Evolutionary conservation across 2,888 invertebrate species (phyloP).

Genomic region (Chloroclysta siterata): DNA sequence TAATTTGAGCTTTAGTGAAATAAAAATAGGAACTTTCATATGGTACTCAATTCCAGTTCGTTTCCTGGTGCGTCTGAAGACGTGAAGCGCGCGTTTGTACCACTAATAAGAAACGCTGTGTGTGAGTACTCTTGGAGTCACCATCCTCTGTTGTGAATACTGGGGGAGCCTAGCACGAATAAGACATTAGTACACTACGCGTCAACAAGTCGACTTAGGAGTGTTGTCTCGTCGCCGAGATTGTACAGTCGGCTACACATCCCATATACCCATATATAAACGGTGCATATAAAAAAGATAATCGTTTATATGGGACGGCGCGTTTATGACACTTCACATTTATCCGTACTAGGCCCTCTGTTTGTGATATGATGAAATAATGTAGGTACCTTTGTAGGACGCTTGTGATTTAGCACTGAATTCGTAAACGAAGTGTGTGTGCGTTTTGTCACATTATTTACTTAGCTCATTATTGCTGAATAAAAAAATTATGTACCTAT

Average conservation of each 20-base stretch:
- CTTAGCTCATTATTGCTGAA: slow-evolving; percentile 17
- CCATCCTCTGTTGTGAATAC: background rate
- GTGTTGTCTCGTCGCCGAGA: too few relatives aligned
- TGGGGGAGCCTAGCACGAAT: background rate
- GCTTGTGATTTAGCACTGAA: slow-evolving; percentile 62
- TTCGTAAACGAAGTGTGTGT: slow-evolving; percentile 51
- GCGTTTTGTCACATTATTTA: slow-evolving; percentile 63
- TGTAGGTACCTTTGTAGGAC: slow-evolving; percentile 4
- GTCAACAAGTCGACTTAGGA: background rate
- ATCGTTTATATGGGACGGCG: too few relatives aligned
- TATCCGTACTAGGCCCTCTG: too few relatives aligned
- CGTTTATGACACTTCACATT: too few relatives aligned
- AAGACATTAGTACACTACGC: background rate
- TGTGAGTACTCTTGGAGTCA: background rate
- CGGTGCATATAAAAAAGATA: too few relatives aligned
- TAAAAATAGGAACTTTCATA: too few relatives aligned
- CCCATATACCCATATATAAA: too few relatives aligned
- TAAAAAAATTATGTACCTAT: too few relatives aligned
- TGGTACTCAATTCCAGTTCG: too few relatives aligned
- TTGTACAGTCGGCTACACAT: too few relatives aligned
- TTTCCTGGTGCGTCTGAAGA: too few relatives aligned
- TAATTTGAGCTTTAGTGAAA: too few relatives aligned
- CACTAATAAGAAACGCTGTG: background rate
- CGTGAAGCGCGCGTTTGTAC: background rate
- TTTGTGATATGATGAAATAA: background rate